phyloP scores from a whole-genome alignment of 2,797 vertebrate genomes.

The Chrysocyon brachyurus region DNA sequence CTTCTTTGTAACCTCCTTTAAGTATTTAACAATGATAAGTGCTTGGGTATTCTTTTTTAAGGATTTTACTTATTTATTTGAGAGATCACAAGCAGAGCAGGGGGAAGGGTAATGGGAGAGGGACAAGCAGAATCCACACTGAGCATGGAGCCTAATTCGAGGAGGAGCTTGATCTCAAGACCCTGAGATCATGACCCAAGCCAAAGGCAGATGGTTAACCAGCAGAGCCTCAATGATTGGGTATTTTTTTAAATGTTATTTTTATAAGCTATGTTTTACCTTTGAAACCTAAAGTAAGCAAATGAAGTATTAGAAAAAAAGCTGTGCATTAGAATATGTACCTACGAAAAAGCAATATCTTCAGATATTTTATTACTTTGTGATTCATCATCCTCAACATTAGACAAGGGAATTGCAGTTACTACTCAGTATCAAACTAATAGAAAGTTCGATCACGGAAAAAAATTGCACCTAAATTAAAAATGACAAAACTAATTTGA shows the following conservation, averaged over 20 bases:
- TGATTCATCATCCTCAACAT: neutral
- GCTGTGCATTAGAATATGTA: neutral
- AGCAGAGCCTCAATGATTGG: neutral
- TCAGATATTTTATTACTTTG: neutral
- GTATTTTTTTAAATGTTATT: neutral
- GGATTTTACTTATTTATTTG: neutral
- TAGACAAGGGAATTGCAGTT: neutral
- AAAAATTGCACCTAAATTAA: neutral
- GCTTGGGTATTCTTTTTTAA: neutral
- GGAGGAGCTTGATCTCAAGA: neutral
- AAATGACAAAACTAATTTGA: slow-evolving; percentile 39
- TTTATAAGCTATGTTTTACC: neutral
- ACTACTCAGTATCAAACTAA: neutral
- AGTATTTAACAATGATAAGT: neutral
- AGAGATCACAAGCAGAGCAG: neutral
- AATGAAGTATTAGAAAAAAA: neutral
- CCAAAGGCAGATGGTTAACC: neutral
- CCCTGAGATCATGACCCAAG: neutral
- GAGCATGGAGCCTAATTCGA: neutral
- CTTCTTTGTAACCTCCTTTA: neutral
- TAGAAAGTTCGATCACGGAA: neutral
- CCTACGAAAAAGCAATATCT: neutral
- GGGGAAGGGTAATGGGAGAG: neutral
- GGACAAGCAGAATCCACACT: neutral
- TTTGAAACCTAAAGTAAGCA: neutral